Evolutionary conservation across 2,113 vertebrate species (phyloP).

Genomic region (Tympanuchus pallidicinctus): DNA sequence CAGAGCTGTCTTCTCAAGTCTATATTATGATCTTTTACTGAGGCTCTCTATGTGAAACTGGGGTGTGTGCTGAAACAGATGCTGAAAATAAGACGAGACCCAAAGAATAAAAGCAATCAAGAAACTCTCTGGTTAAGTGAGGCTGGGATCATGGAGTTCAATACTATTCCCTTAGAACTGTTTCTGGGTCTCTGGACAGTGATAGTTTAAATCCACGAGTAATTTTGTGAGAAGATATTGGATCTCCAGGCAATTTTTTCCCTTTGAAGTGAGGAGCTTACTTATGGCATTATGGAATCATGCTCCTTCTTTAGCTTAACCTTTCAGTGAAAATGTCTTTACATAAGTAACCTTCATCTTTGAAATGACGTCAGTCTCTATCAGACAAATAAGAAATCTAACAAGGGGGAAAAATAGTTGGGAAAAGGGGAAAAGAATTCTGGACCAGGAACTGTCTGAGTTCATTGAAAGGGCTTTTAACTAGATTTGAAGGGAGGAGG

Average conservation of each 20-base stretch:
- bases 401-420: not conserved
- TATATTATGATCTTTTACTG: not conserved
- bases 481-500: no score
- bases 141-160: not conserved
- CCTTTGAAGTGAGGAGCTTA: not conserved
- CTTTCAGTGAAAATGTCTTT: not conserved
- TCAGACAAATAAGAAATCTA: not conserved
- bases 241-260: not conserved
- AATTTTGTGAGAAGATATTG: not conserved
- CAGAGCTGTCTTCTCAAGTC: not conserved
- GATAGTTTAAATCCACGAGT: not conserved
- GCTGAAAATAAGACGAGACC: not conserved
- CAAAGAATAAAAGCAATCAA: not conserved
- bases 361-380: not conserved
- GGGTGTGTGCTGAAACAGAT: not conserved
- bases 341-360: not conserved
- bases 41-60: not conserved
- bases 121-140: not conserved
- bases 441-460: no score
- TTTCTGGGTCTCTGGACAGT: not conserved
- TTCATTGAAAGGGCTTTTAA: no score
- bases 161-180: rapidly evolving
- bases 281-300: not conserved
- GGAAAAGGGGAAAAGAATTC: no score
- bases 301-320: not conserved